Evolutionary conservation across 2,797 vertebrate genomes (phyloP).

Genomic region (Phylloscopus collybita): DNA sequence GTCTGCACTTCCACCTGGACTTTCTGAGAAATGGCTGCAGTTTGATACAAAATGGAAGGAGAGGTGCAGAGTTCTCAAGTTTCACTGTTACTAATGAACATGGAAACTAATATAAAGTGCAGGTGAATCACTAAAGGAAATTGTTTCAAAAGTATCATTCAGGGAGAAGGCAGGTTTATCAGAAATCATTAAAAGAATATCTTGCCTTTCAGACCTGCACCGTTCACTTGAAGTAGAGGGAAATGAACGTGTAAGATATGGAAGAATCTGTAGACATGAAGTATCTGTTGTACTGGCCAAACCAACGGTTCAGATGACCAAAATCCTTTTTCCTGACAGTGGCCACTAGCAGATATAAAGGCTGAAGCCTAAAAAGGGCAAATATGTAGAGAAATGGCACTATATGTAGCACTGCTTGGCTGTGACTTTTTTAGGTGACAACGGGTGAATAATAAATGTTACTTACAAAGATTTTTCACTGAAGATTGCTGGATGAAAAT

Average conservation of each 20-base stretch:
- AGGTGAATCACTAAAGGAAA: slow-evolving; percentile 55
- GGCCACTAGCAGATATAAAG: not conserved
- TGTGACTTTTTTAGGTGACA: not conserved
- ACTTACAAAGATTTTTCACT: not conserved
- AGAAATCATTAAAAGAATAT: not conserved
- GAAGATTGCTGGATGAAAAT: not conserved
- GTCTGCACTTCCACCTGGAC: slow-evolving; percentile 35
- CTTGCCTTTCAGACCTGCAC: not conserved
- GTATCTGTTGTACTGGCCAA: not conserved
- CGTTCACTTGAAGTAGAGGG: not conserved
- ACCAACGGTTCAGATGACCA: not conserved
- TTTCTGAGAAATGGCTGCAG: slow-evolving; percentile 46
- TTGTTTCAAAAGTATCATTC: not conserved
- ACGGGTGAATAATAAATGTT: not conserved
- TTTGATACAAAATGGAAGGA: slow-evolving; percentile 24
- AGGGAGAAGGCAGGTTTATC: slow-evolving; percentile 10
- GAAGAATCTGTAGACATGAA: not conserved
- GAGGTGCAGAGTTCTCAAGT: slow-evolving; percentile 50
- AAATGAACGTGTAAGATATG: not conserved
- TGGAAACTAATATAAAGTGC: slow-evolving; percentile 48
- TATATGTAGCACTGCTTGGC: not conserved
- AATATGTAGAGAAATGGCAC: not conserved
- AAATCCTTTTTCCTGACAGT: not conserved
- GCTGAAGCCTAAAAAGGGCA: not conserved
- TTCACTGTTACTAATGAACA: slow-evolving; percentile 54